Percentiles rank a stretch among this genome's conserved stretches.
Conservation (phyloP, 2,888 invertebrate genomes). For the Synanthedon vespiformis region DNA sequence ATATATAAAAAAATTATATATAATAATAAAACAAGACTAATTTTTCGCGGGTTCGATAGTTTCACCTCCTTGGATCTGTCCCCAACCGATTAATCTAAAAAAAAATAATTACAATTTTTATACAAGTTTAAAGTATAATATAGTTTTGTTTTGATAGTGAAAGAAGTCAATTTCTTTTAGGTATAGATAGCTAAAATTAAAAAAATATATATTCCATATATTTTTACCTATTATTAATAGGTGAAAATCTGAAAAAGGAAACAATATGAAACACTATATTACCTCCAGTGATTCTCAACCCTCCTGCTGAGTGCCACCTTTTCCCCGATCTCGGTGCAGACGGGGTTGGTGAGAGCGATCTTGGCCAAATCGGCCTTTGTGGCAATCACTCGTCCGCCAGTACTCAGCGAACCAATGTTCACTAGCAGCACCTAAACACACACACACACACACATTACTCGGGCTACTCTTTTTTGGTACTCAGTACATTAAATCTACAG, state of each 20-base stretch:
- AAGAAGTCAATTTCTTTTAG: too few species aligned
- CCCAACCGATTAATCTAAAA: constrained; percentile 97
- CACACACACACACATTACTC: constrained; percentile 4
- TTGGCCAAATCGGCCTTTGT: constrained; percentile 97
- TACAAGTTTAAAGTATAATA: too few species aligned
- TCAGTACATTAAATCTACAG: too few species aligned
- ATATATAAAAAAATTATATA: constrained; percentile 32
- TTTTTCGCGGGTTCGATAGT: constrained; percentile 87
- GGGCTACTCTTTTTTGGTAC: constrained; percentile 3
- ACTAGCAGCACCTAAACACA: constrained; percentile 83
- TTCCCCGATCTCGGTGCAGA: constrained; percentile 98
- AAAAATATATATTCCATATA: too few species aligned
- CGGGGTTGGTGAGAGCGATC: constrained; percentile 95
- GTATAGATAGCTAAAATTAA: too few species aligned
- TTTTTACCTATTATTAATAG: too few species aligned
- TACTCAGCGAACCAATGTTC: constrained; percentile 98
- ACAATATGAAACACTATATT: constrained; percentile 15
- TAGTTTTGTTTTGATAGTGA: too few species aligned
- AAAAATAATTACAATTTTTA: constrained; percentile 4
- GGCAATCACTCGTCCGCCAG: constrained; percentile 95
- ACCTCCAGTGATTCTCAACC: constrained; percentile 99
- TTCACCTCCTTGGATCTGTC: constrained; percentile 97
- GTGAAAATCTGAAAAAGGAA: constrained; percentile 3
- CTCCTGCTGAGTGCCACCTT: constrained; percentile 99
- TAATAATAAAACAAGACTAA: constrained; percentile 35